Evolutionary conservation across 2,888 invertebrate species (phyloP).

Genomic region (Nebria brevicollis): DNA sequence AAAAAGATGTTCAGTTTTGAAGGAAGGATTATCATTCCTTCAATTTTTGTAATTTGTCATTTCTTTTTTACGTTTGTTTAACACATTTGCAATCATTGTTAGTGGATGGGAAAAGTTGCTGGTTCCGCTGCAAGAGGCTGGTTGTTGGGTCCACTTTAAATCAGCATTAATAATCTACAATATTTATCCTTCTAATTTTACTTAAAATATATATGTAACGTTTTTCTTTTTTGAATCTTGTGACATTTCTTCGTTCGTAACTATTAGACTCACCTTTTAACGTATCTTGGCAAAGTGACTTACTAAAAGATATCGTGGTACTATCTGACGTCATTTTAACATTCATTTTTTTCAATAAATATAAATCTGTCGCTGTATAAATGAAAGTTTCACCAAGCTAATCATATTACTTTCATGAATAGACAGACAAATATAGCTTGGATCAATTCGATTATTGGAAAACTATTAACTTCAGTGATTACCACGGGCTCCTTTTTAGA

Average conservation of each 20-base stretch:
- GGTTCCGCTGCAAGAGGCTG: conserved; percentile 55
- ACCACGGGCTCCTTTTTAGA: neutral
- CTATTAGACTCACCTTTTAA: neutral
- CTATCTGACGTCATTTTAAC: no score
- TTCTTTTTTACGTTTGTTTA: conserved; percentile 38
- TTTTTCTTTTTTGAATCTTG: neutral
- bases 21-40: conserved; percentile 34
- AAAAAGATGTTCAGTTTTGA: conserved; percentile 17
- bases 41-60: conserved; percentile 38
- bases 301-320: neutral
- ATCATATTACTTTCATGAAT: no score
- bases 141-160: conserved; percentile 57
- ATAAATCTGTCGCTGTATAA: no score
- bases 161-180: conserved; percentile 50
- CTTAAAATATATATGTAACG: neutral
- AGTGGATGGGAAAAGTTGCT: conserved; percentile 49
- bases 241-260: neutral
- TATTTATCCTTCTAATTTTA: conserved; percentile 42
- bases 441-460: no score
- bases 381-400: no score
- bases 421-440: no score
- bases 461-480: neutral
- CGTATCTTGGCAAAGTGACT: neutral
- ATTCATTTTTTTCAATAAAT: no score
- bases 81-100: conserved; percentile 25